Base-by-base conservation (phyloP, 2,888 invertebrate genomes). In the Dolomedes plantarius region DNA sequence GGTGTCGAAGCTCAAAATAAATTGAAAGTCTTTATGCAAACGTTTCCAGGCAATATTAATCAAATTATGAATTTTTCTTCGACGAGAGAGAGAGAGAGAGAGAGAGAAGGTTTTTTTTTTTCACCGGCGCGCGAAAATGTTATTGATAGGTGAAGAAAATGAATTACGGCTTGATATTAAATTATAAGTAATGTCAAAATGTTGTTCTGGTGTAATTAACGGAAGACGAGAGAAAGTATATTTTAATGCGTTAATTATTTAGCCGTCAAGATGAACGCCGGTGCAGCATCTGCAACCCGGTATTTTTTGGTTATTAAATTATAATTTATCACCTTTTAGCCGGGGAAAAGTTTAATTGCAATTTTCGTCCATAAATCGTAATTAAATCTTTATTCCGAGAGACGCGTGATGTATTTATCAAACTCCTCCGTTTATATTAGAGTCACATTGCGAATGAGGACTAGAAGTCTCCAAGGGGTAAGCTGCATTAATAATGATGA, bases 131-230 rank as follows among this genome's bases (percentile, higher is more conserved):
- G 36, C 16, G 67, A 32, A 67, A 67, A 67, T 23, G 23, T 67
- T 67, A 67, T 67, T 67, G 67, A 67, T 67, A 67, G 36, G 67
- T 67, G 13, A 28, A 31, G 67, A 32, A 56, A 32, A 67, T 29
- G 36, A 67, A 67, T 67, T 67, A 67, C 19, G 31, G 11, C 50
- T 68, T 36, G 39, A 69, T 31, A 81, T 81, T 74, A 69, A 81
- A 81, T 81, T 81, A 74, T 19, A 32, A 27, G 39, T 29, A 69
- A 69, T 81, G 74, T 81, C 69, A 62, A 81, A 68, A 75, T 75
- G n/a, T 32, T 67, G 73, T 74, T 67, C 32, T 9, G 67, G 11
- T 67, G 31, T 19, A 67, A 67, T 67, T 67, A 67, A 67, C 32
- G 32, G 32, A 32, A 65, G 31, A 23, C 23, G 23, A 2, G 56